Evolutionary conservation across 2,797 vertebrate species (phyloP).

Genomic region (Coregonus ussuriensis): DNA sequence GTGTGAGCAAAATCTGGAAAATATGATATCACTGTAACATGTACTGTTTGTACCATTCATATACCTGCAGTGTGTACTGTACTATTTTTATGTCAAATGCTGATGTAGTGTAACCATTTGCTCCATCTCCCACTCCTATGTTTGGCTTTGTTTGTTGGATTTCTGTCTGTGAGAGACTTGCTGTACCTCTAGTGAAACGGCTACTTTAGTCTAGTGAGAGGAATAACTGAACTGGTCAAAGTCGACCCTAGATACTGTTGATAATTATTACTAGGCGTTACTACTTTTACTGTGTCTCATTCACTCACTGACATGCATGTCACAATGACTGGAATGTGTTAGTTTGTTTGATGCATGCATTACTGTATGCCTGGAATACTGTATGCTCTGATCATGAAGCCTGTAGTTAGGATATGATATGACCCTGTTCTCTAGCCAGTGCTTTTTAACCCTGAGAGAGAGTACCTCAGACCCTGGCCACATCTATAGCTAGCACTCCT

Average conservation of each 20-base stretch:
- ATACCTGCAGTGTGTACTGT: background rate
- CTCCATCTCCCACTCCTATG: background rate
- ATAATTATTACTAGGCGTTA: background rate
- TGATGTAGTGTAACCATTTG: background rate
- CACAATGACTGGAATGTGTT: constrained; percentile 36
- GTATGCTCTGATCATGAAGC: constrained; percentile 17
- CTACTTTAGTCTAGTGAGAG: background rate
- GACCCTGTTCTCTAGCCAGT: constrained; percentile 24
- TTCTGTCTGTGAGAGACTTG: background rate
- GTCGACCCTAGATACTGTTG: background rate
- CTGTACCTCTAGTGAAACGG: background rate
- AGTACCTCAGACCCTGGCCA: background rate
- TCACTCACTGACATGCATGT: constrained; percentile 41
- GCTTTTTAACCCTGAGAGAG: constrained; percentile 37
- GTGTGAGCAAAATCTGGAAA: background rate
- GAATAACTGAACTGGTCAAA: background rate
- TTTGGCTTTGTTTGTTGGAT: background rate
- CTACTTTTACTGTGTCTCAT: background rate
- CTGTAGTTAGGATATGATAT: constrained; percentile 9
- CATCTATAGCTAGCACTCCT: background rate
- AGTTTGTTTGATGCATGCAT: constrained; percentile 29
- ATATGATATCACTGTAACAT: background rate
- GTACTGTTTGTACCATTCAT: background rate
- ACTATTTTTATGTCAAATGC: background rate
- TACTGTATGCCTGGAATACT: constrained; percentile 9